Evolutionary conservation across 2,888 invertebrate genomes (phyloP), one percentile per base, ranked within the genome.

Genomic region (Peribatodes rhomboidaria): DNA sequence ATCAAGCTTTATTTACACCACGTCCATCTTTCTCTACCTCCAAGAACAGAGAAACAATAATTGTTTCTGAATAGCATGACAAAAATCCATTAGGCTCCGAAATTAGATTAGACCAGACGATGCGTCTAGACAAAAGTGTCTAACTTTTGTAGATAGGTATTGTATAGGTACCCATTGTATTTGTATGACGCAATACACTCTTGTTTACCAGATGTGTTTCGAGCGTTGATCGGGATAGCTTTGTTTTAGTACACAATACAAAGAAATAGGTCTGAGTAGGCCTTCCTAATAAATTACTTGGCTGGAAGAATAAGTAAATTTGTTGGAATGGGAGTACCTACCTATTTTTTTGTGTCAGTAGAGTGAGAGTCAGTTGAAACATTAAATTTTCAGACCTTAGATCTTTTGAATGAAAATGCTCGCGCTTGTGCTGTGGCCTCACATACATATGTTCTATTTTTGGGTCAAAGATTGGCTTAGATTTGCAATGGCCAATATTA

Each of bases 121-220:
- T 1, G 9, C 31, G 55, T 55, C 55, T 55, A 55, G 55, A 55
- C 55, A 16, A 18, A 53, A 1, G 27, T 6, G 14, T 27, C 22
- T 27, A 41, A 41, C 35, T 37, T 16, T 52, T n/a, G 37, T 20
- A 35, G 20, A 53, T 39, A 4, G 0, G 22, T 31, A 16, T 16
- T 42, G 54, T 53, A 22, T 31, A n/a, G n/a, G n/a, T n/a, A n/a
- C n/a, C n/a, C n/a, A n/a, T n/a, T n/a, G n/a, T 61, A 42, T 58
- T 55, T 42, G 14, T 47, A n/a, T 58, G 52, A 63, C 53, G 58
- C 49, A 60, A 65, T 60, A 44, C 39, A 60, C 65, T 65, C 41
- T 56, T 65, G 60, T 65, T 65, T 65, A 59, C 55, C 55, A 65
- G 60, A 55, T 60, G 65, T 50, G 55, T 54, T 37, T 35, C 9